Evolutionary conservation across 2,888 invertebrate genomes (phyloP).

Genomic region (Exocentrus adspersus): DNA sequence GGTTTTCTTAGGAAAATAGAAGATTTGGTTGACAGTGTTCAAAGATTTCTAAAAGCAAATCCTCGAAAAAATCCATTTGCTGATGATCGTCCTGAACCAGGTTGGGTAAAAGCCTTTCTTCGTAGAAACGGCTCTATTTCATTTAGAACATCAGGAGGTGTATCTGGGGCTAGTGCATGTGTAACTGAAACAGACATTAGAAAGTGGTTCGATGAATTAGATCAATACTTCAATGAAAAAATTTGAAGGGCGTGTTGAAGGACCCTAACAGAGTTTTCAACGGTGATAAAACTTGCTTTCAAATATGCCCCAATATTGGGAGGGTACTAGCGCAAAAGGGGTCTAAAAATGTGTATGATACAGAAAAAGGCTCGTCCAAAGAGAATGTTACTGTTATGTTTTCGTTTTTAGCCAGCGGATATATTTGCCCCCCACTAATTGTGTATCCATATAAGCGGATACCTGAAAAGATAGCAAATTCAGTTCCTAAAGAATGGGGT

Average conservation of each 20-base stretch:
- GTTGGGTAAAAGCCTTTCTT: constrained; percentile 6
- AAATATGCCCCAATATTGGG: constrained; percentile 44
- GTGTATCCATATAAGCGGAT: constrained; percentile 12
- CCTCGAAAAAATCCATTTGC: constrained; percentile 19
- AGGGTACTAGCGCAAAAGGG: constrained; percentile 44
- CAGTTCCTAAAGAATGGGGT: constrained; percentile 20
- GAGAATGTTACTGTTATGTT: constrained; percentile 49
- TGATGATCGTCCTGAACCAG: constrained; percentile 8
- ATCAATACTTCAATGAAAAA: constrained; percentile 33
- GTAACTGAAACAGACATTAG: constrained; percentile 39
- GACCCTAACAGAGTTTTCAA: constrained; percentile 48
- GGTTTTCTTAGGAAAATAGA: constrained; percentile 36
- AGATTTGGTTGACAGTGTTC: constrained; percentile 21
- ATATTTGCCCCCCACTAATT: constrained; percentile 14
- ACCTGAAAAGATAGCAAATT: constrained; percentile 12
- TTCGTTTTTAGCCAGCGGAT: constrained; percentile 46
- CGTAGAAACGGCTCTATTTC: neutral
- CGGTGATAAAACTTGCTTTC: constrained; percentile 50
- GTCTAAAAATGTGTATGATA: constrained; percentile 45
- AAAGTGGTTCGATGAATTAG: constrained; percentile 49
- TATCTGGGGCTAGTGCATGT: neutral
- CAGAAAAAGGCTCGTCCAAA: constrained; percentile 43
- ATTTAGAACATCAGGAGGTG: neutral
- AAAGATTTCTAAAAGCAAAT: constrained; percentile 23
- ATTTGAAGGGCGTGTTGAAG: constrained; percentile 35